These are phyloP conservation scores for Turritopsis rubra DNA, from an alignment of 30 jellyfish, hydroid and myxozoan genomes.

Conservation along the genomic window DNA sequence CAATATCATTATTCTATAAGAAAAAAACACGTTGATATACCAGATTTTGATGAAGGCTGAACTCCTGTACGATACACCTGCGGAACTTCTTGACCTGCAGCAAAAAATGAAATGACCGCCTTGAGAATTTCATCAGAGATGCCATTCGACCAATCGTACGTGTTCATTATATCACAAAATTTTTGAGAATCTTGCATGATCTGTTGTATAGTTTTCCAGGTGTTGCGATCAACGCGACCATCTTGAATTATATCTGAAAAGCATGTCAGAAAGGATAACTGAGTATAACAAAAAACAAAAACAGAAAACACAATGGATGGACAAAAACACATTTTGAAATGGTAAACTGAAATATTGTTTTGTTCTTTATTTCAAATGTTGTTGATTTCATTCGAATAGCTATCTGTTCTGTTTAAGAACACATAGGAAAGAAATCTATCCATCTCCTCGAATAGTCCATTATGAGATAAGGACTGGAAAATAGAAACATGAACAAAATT, in stretches of 20 bases:
- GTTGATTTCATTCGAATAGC: neutral
- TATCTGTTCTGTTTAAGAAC: too few relatives aligned
- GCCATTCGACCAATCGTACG: conserved; percentile 45
- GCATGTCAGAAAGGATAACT: neutral
- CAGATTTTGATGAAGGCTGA: neutral
- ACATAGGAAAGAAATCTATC: too few relatives aligned
- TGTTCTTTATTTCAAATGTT: neutral
- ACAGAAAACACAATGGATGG: neutral
- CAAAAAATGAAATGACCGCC: conserved; percentile 50
- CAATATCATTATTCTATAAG: too few relatives aligned
- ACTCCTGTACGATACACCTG: neutral
- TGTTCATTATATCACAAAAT: conserved; percentile 49
- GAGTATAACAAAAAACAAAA: neutral
- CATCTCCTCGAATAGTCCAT: too few relatives aligned
- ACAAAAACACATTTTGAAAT: too few relatives aligned
- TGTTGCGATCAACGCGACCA: conserved; percentile 59
- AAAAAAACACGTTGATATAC: neutral
- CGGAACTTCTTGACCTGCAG: conserved; percentile 52
- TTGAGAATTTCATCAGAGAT: conserved; percentile 53
- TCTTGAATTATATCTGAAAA: conserved; percentile 23
- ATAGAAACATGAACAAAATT: too few relatives aligned
- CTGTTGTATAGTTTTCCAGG: conserved; percentile 73
- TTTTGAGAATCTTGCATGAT: conserved; percentile 73
- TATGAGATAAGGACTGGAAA: too few relatives aligned
- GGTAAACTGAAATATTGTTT: neutral